Base-by-base conservation (phyloP, 1,140 invertebrate genomes). In the Brachionus paranguensis region DNA sequence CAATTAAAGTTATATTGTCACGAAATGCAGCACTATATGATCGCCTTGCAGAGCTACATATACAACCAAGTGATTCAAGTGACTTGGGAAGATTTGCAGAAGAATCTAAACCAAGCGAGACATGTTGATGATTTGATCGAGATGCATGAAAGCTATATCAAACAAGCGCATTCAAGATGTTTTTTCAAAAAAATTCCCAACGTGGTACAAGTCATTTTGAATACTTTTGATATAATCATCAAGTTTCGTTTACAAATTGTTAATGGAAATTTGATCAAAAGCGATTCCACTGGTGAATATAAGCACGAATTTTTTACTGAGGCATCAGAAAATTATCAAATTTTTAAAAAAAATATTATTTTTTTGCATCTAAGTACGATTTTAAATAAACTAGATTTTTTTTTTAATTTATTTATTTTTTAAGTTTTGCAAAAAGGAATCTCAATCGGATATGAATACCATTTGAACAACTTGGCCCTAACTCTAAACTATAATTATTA, bases 41-140 rank as follows among this genome's bases (percentile, higher is more conserved):
- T n/a, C 37, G 81, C 60, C 0, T 37, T 83, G 12, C 60, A 47
- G 24, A 83, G 43, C 50, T 83, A 83, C 17, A 83, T 83, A 17
- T 68, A 50, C 20, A 68, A 83, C 68, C 81, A 83, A 83, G 81
- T 83, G 3, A 83, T 83, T 27, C 81, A 83, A 47, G 81, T 83
- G 17, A 41, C 81, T 17, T 83, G 81, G 81, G 17, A 45, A 20
- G 60, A 83, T 7, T 55, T 83, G 7, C 60, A 68, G 17, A 27
- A 45, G 11, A 47, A 68, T 24, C 11, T 83, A 45, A 50, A 72
- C n/a, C 12, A 83, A n/a, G 68, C 33, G 10, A 83, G n/a, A 47
- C 20, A 72, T 70, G 47, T 83, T 10, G 60, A 83, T 27, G 81
- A 83, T 53, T 68, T 83, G 12, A 27, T 68, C 14, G 17, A 43